Conservation (phyloP, 2,888 invertebrate genomes). For the Lepidochrysops patricia region DNA sequence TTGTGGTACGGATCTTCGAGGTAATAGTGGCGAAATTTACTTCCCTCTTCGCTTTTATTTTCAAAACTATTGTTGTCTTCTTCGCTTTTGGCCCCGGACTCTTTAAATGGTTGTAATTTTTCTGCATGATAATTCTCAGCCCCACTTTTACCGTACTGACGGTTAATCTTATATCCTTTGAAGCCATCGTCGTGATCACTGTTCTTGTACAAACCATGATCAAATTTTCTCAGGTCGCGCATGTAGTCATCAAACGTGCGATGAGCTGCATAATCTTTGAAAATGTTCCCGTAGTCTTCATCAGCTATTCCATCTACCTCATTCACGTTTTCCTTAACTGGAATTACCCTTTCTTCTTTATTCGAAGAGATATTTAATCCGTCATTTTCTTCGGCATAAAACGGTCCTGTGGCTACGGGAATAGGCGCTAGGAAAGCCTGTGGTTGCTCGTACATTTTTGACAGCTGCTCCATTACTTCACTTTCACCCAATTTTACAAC, state of each 20-base stretch:
- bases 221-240: conserved; percentile 41
- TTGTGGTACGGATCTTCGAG: conserved; percentile 80
- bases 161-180: conserved; percentile 63
- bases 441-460: conserved; percentile 51
- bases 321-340: conserved; percentile 50
- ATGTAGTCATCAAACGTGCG: conserved; percentile 48
- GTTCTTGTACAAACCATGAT: conserved; percentile 41
- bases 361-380: conserved; percentile 43
- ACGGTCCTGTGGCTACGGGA: conserved; percentile 38
- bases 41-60: not conserved
- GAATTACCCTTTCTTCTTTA: conserved; percentile 44
- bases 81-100: conserved; percentile 60
- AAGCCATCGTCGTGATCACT: conserved; percentile 66
- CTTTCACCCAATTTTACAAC: conserved; percentile 62
- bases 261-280: conserved; percentile 40
- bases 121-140: conserved; percentile 71
- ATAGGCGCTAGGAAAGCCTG: conserved; percentile 47
- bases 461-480: conserved; percentile 58
- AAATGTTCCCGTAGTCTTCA: conserved; percentile 49
- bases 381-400: conserved; percentile 39
- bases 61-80: conserved; percentile 44
- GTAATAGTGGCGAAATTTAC: conserved; percentile 79
- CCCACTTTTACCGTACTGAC: conserved; percentile 70
- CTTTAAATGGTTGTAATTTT: conserved; percentile 54
- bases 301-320: conserved; percentile 46